A percentile compares a stretch with the other conserved stretches of the same genome.
Evolutionary conservation across 2,797 vertebrate species (phyloP).

Genomic region (Anguilla obscura): DNA sequence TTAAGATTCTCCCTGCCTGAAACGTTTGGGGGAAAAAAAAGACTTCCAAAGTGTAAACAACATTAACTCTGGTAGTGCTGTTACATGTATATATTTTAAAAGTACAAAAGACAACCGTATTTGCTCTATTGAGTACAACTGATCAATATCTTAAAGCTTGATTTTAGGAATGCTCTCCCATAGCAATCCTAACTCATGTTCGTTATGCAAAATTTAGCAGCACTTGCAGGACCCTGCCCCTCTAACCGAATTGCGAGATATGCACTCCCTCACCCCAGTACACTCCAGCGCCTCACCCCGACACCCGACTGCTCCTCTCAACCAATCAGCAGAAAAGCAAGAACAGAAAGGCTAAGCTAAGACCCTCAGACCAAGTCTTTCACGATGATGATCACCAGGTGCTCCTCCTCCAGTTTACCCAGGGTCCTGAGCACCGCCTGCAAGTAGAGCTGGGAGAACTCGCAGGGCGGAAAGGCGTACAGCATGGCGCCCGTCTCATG

Average conservation of each 20-base stretch:
- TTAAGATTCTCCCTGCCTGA: conserved; percentile 34
- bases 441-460: conserved; percentile 95
- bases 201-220: conserved; percentile 24
- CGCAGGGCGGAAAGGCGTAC: conserved; percentile 96
- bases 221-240: not conserved
- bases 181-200: not conserved
- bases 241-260: not conserved
- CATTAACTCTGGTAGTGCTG: conserved; percentile 41
- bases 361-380: conserved; percentile 71
- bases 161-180: conserved; percentile 9
- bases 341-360: conserved; percentile 29
- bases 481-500: conserved; percentile 88
- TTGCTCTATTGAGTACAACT: not conserved
- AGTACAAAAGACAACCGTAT: conserved; percentile 40
- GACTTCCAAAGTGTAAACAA: conserved; percentile 31
- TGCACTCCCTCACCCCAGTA: conserved; percentile 5
- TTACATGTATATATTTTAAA: conserved; percentile 47
- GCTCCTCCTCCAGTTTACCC: conserved; percentile 89
- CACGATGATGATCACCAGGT: conserved; percentile 95
- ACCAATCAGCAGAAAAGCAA: conserved; percentile 2
- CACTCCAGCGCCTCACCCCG: conserved; percentile 18
- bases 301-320: conserved; percentile 12
- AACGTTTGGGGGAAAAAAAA: conserved; percentile 38
- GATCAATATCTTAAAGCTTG: conserved; percentile 12
- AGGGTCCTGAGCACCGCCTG: conserved; percentile 88